Conservation (phyloP, 2,888 invertebrate species). For the Lithophane semibrunnea region DNA sequence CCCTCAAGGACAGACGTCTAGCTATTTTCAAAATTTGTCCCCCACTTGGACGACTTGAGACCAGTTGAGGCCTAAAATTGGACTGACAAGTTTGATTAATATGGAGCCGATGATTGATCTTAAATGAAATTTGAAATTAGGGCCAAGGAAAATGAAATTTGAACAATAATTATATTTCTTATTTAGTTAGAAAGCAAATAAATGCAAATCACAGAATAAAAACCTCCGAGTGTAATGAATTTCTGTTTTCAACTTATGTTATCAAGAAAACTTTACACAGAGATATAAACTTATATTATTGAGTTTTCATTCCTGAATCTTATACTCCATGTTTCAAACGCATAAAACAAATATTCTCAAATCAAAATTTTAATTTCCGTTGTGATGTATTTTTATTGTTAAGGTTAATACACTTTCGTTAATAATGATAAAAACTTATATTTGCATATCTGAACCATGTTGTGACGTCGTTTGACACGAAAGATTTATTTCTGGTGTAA, state of each 20-base stretch:
- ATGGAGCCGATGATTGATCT: conserved; percentile 1
- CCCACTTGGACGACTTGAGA: conserved; percentile 3
- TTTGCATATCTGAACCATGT: background rate
- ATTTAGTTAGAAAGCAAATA: background rate
- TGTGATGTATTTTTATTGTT: background rate
- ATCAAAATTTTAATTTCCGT: background rate
- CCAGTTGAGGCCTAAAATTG: conserved; percentile 7
- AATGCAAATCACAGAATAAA: background rate
- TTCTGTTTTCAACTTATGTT: conserved; percentile 14
- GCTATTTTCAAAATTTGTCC: conserved; percentile 32
- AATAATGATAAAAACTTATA: background rate
- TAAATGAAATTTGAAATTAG: background rate
- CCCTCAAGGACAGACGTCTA: conserved; percentile 34
- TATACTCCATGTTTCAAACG: background rate
- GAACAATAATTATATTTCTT: background rate
- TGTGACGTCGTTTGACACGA: conserved; percentile 42
- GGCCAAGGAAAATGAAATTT: background rate
- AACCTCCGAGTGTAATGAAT: conserved; percentile 6
- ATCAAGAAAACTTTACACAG: background rate
- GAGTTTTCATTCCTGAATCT: conserved; percentile 27
- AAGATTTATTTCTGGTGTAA: conserved; percentile 50
- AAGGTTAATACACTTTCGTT: conserved; percentile 36
- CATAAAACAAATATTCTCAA: conserved; percentile 49
- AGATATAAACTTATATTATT: conserved; percentile 22
- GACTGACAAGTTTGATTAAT: conserved; percentile 15